A percentile compares a stretch with the other conserved stretches of the same genome.
phyloP scores from a whole-genome alignment of 2,888 invertebrate genomes.

The Biston betularia region DNA sequence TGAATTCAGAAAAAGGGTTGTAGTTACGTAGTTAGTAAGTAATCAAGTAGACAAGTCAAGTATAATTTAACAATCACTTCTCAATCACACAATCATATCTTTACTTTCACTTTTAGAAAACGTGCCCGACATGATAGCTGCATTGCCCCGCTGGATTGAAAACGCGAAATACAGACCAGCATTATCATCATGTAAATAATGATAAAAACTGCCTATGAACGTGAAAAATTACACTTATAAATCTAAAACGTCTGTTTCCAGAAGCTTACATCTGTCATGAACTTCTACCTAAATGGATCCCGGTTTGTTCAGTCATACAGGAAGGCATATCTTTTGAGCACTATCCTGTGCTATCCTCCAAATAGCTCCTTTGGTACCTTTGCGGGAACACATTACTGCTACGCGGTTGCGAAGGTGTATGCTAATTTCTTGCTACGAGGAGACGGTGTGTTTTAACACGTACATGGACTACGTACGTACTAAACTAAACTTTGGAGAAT shows the following conservation, averaged over 20 bases:
- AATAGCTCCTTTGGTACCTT: conserved; percentile 58
- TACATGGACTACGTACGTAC: neutral
- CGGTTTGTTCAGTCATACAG: conserved; percentile 40
- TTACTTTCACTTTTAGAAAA: too few relatives aligned
- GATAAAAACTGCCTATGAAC: neutral
- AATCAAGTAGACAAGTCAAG: too few relatives aligned
- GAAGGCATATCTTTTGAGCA: conserved; percentile 55
- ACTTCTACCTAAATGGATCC: conserved; percentile 31
- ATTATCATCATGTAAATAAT: too few relatives aligned
- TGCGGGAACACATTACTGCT: conserved; percentile 58
- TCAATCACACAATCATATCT: too few relatives aligned
- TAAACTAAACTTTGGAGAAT: neutral
- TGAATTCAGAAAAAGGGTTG: too few relatives aligned
- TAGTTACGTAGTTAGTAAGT: too few relatives aligned
- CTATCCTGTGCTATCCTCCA: conserved; percentile 67
- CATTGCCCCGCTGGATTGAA: too few relatives aligned
- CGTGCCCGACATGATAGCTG: too few relatives aligned
- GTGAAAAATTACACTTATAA: neutral
- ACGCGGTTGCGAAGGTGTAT: conserved; percentile 44
- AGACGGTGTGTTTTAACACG: conserved; percentile 14
- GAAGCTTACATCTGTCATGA: neutral
- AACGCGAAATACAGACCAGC: too few relatives aligned
- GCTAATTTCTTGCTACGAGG: conserved; percentile 46
- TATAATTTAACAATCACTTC: too few relatives aligned
- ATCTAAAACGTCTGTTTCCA: too few relatives aligned